phyloP scores from a whole-genome alignment of 37 sponge, comb jelly and placozoan genomes.

The Axinella damicornis region DNA sequence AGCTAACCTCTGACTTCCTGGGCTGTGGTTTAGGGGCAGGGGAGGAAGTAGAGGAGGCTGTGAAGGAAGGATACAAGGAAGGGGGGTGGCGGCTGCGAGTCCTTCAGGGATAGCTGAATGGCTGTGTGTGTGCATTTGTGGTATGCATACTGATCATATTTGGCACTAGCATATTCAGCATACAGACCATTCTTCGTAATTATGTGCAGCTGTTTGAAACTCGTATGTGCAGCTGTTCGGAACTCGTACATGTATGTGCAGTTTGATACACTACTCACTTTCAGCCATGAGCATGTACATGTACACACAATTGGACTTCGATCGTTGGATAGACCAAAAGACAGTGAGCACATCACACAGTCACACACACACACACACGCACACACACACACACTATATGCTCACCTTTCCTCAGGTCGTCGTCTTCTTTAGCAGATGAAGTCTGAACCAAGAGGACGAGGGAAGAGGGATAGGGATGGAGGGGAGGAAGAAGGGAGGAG shows the following conservation, averaged over 20 bases:
- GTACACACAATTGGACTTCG: too few species aligned
- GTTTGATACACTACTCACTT: too few species aligned
- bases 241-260: too few species aligned
- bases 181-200: too few species aligned
- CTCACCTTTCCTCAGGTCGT: slow-evolving; percentile 32
- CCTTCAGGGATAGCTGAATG: slow-evolving; percentile 69
- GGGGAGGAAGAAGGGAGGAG: background rate
- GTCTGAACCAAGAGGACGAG: background rate
- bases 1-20: background rate
- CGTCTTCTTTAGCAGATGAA: slow-evolving; percentile 24
- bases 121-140: slow-evolving; percentile 11
- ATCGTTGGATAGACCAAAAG: too few species aligned
- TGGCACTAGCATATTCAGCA: too few species aligned
- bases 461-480: background rate
- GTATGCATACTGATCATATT: too few species aligned
- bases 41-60: slow-evolving; percentile 8
- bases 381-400: background rate
- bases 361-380: too few species aligned
- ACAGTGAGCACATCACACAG: too few species aligned
- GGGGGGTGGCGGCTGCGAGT: slow-evolving; percentile 2
- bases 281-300: too few species aligned
- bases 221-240: too few species aligned
- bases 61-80: background rate
- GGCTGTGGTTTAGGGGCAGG: background rate
- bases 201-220: too few species aligned